Evolutionary conservation across 2,113 vertebrate species (phyloP), one percentile per base, ranked within the genome.

Genomic region (Clinocottus analis): DNA sequence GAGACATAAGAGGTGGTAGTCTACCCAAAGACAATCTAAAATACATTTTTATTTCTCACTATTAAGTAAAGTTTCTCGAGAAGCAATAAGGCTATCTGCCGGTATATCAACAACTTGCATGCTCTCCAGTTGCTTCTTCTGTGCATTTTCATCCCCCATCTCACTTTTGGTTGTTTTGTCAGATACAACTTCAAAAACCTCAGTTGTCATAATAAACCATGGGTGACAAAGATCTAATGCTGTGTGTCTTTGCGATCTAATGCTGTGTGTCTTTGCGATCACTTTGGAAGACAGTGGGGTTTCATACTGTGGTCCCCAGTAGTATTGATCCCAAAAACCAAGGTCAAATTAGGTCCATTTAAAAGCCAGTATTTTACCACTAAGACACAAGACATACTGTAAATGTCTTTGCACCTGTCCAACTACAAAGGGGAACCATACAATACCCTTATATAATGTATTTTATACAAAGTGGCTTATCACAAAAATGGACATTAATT

Each of bases 271-370:
- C 23, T 61, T 60, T 77, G 7, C 23, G 61, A 37, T 74, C 64
- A 59, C 39, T 69, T 56, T 31, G 47, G 12, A 6, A 23, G 45
- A 19, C 69, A 16, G 35, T 63, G 45, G 37, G 7, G 25, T 67
- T 72, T 72, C 55, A 67, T 60, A 27, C 43, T 61, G 62, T 29
- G n/a, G 43, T 71, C 19, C 41, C 31, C 27, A 45, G 45, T 21
- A 27, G 45, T 47, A 62, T 45, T 73, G 35, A 56, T 72, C 37
- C n/a, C 12, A 14, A 53, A 49, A 45, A 61, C n/a, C 45, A 69
- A 63, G 58, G 58, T 75, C 63, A 60, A 60, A 60, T 82, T 82
- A 63, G 58, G 58, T 75, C 63, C 51, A 60, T 66, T 82, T 82
- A 29, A 61, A 55, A 67, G n/a, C 43, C 53, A 41, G 5, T 2